Conservation (phyloP, 2,113 vertebrate species). For the Siniperca knerii region DNA sequence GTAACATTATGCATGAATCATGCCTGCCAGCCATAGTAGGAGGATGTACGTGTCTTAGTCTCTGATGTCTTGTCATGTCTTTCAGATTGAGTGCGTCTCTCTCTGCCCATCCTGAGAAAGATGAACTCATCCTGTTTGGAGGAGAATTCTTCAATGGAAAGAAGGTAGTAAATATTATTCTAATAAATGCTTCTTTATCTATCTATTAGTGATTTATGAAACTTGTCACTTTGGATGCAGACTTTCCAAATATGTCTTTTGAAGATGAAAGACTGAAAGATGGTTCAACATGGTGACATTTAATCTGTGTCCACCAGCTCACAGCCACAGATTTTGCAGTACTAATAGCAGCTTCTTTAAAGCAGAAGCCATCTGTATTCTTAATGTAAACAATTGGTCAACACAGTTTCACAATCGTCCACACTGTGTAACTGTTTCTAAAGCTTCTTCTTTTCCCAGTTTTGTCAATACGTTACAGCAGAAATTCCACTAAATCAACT, state of each 20-base stretch:
- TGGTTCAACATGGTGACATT: background rate
- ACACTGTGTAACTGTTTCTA: background rate
- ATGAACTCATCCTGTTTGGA: constrained; percentile 96
- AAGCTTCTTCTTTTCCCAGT: background rate
- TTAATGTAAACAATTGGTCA: background rate
- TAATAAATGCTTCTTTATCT: background rate
- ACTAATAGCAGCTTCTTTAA: background rate
- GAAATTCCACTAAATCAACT: too few relatives aligned
- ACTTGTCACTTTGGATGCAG: background rate
- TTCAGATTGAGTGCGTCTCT: constrained; percentile 91
- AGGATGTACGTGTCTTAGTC: background rate
- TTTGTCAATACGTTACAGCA: background rate
- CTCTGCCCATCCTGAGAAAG: constrained; percentile 93
- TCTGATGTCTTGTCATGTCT: background rate
- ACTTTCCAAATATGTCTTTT: background rate
- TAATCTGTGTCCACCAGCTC: background rate
- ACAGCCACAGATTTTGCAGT: background rate
- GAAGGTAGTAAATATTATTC: constrained; percentile 86
- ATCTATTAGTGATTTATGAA: background rate
- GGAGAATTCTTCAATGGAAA: constrained; percentile 99
- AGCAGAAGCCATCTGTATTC: background rate
- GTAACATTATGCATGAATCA: too few relatives aligned
- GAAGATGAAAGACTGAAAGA: background rate
- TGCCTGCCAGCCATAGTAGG: too few relatives aligned
- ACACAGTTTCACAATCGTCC: too few relatives aligned